Percentiles rank a stretch among this genome's conserved stretches.
Evolutionary conservation across 2,888 invertebrate genomes (phyloP).

Genomic region (Nysson spinosus): DNA sequence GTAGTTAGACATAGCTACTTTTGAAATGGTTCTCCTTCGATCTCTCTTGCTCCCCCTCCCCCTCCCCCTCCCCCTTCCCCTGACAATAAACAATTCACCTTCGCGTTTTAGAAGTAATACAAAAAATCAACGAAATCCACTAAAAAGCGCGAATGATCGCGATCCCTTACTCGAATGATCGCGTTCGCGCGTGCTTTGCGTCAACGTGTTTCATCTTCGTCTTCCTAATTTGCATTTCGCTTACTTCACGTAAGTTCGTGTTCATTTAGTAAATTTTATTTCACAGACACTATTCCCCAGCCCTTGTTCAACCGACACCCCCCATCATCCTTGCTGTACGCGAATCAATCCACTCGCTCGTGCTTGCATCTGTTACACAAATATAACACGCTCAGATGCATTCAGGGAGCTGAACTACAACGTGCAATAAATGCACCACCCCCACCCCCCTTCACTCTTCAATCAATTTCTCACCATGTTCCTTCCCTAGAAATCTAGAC

Average conservation of each 20-base stretch:
- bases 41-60: neutral
- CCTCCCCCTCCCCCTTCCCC: neutral
- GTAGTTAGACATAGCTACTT: conserved; percentile 36
- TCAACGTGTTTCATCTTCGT: neutral
- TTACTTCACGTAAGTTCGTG: conserved; percentile 23
- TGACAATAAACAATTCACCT: too few relatives aligned
- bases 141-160: conserved; percentile 30
- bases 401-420: neutral
- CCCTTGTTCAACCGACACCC: conserved; percentile 59
- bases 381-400: conserved; percentile 12
- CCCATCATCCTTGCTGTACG: conserved; percentile 54
- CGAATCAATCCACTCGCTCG: conserved; percentile 29
- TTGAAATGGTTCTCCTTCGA: conserved; percentile 31
- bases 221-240: conserved; percentile 9
- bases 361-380: conserved; percentile 14
- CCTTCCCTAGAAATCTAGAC: too few relatives aligned
- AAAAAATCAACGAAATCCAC: conserved; percentile 29
- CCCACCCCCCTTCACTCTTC: too few relatives aligned
- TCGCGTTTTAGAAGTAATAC: conserved; percentile 6
- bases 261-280: conserved; percentile 46
- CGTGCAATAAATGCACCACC: neutral
- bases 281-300: conserved; percentile 64
- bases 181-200: conserved; percentile 14
- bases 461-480: too few relatives aligned
- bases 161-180: conserved; percentile 18